A percentile compares a stretch with the other conserved stretches of the same genome.
phyloP scores from a whole-genome alignment of 2,888 invertebrate genomes.

The Apodemia mormo region DNA sequence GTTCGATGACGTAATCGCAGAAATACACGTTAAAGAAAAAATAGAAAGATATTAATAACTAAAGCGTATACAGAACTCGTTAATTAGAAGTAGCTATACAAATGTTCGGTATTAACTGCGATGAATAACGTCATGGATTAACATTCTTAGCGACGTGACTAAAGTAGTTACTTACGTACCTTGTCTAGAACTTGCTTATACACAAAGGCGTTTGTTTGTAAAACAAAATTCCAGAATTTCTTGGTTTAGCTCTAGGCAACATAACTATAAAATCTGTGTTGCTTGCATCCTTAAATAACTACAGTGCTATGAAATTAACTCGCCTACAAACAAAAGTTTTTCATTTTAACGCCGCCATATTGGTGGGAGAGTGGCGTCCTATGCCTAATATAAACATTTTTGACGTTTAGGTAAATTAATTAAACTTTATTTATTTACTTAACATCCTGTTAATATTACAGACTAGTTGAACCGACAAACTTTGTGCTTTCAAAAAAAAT shows the following conservation, averaged over 20 bases:
- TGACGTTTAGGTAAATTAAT: no score
- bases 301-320: background rate
- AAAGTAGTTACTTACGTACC: constrained; percentile 37
- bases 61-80: constrained; percentile 17
- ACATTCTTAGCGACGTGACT: constrained; percentile 34
- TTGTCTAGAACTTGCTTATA: constrained; percentile 50
- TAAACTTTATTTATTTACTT: no score
- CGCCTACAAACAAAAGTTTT: background rate
- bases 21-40: constrained; percentile 21
- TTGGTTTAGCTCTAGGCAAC: constrained; percentile 3
- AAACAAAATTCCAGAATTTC: constrained; percentile 53
- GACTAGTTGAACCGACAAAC: no score
- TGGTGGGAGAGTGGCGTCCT: no score
- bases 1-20: no score
- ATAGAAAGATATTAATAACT: constrained; percentile 13
- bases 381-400: no score
- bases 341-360: background rate
- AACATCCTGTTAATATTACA: no score
- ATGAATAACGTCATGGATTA: constrained; percentile 26
- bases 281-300: constrained; percentile 35
- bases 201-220: constrained; percentile 75
- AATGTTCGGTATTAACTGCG: constrained; percentile 17
- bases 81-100: constrained; percentile 25
- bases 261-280: constrained; percentile 29
- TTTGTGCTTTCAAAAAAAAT: no score